Conservation (phyloP, 2,888 invertebrate species). For the Sialis fuliginosa region DNA sequence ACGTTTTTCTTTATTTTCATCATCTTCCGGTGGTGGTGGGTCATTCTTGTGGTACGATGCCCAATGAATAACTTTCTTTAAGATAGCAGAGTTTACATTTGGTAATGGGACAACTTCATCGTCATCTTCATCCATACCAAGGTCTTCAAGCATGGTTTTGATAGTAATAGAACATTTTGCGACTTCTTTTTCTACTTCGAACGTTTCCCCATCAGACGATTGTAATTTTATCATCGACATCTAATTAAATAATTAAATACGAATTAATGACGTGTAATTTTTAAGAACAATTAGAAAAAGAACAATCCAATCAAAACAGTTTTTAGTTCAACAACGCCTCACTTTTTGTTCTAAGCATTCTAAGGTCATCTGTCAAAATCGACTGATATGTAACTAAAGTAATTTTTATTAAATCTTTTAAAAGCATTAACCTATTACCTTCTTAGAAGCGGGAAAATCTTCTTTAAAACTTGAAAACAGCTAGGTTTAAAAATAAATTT, state of each 20-base stretch:
- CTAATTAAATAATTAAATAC: slow-evolving; percentile 21
- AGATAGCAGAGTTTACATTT: slow-evolving; percentile 92
- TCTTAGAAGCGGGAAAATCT: too few relatives aligned
- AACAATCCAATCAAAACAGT: too few relatives aligned
- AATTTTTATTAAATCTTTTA: too few relatives aligned
- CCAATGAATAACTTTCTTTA: slow-evolving; percentile 88
- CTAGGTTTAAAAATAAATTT: too few relatives aligned
- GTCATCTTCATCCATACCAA: slow-evolving; percentile 81
- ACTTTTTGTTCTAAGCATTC: too few relatives aligned
- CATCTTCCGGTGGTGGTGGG: slow-evolving; percentile 89
- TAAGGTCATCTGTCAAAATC: too few relatives aligned
- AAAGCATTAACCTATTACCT: too few relatives aligned
- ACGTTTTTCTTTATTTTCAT: slow-evolving; percentile 94
- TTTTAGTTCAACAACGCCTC: too few relatives aligned
- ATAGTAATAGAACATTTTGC: slow-evolving; percentile 96
- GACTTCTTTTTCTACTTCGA: slow-evolving; percentile 91
- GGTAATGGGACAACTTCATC: slow-evolving; percentile 92
- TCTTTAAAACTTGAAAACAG: too few relatives aligned
- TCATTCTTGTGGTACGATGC: slow-evolving; percentile 91
- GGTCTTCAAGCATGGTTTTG: slow-evolving; percentile 93
- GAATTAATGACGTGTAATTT: too few relatives aligned
- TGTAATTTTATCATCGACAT: slow-evolving; percentile 92
- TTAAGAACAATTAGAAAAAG: too few relatives aligned
- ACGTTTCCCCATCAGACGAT: slow-evolving; percentile 88
- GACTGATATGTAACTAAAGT: too few relatives aligned